phyloP scores from a whole-genome alignment of 2,888 invertebrate genomes.

The Amblyjoppa proteus region DNA sequence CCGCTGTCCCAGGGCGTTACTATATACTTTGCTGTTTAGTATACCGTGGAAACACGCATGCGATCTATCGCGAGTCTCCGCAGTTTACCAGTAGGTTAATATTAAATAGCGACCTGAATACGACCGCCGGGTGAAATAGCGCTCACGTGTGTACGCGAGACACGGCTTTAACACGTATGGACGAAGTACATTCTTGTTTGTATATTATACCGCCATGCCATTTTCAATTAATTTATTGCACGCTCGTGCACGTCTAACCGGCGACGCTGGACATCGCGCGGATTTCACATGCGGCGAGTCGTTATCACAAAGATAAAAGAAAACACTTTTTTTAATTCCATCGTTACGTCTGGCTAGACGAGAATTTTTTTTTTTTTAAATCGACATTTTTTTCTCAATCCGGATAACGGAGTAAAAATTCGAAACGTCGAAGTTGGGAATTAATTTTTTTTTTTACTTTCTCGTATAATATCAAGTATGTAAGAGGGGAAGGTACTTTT shows the following conservation, averaged over 20 bases:
- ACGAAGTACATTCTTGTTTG: neutral
- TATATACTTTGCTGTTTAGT: slow-evolving; percentile 47
- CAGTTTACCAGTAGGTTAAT: slow-evolving; percentile 52
- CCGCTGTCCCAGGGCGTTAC: slow-evolving; percentile 41
- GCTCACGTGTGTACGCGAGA: slow-evolving; percentile 9
- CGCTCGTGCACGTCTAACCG: slow-evolving; percentile 50
- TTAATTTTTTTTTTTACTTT: neutral
- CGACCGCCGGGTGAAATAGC: slow-evolving; percentile 27
- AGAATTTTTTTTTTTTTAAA: too few relatives aligned
- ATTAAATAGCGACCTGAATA: slow-evolving; percentile 67
- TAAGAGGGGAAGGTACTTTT: neutral
- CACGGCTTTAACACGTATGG: slow-evolving; percentile 10
- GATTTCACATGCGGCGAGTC: slow-evolving; percentile 43
- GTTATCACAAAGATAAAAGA: slow-evolving; percentile 45
- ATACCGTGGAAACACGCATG: slow-evolving; percentile 56
- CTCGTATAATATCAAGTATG: neutral
- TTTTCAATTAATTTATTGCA: slow-evolving; percentile 65
- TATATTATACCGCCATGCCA: slow-evolving; percentile 16
- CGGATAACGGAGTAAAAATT: neutral
- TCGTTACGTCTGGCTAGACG: neutral
- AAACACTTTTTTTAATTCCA: neutral
- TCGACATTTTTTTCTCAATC: too few relatives aligned
- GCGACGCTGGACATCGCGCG: slow-evolving; percentile 46
- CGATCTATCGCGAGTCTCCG: slow-evolving; percentile 51
- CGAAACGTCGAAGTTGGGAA: neutral